phyloP scores from a whole-genome alignment of 1,140 invertebrate species.

The Spodoptera frugiperda region DNA sequence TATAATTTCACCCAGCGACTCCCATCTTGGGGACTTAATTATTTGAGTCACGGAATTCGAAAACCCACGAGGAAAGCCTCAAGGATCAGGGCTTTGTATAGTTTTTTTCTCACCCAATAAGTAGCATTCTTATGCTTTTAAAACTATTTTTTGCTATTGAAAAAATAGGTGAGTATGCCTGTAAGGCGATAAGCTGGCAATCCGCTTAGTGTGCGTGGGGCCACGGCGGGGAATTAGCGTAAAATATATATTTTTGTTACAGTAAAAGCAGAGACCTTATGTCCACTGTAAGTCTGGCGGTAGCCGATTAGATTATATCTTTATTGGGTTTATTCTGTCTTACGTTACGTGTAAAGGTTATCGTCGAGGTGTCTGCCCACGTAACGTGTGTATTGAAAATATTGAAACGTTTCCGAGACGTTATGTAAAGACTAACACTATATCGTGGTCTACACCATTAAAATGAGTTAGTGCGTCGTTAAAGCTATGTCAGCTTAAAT shows the following conservation, averaged over 20 bases:
- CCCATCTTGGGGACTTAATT: conserved; percentile 78
- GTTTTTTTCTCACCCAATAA: conserved; percentile 72
- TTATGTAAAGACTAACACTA: conserved; percentile 13
- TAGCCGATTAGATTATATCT: conserved; percentile 17
- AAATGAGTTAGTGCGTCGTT: conserved; percentile 12
- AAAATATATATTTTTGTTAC: conserved; percentile 68
- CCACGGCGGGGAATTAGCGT: conserved; percentile 73
- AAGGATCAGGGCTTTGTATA: conserved; percentile 77
- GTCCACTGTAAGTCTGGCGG: conserved; percentile 21
- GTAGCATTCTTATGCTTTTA: conserved; percentile 70
- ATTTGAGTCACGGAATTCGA: conserved; percentile 85
- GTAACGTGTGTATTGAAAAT: conserved; percentile 6
- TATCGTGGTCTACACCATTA: conserved; percentile 8
- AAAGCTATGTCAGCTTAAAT: not conserved
- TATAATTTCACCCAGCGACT: conserved; percentile 81
- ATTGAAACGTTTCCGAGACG: not conserved
- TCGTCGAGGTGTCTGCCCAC: not conserved
- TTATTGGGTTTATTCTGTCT: conserved; percentile 31
- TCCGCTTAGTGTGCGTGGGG: conserved; percentile 80
- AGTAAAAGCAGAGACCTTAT: conserved; percentile 21
- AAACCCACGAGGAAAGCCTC: conserved; percentile 75
- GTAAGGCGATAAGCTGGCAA: conserved; percentile 80
- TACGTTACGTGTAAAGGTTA: conserved; percentile 22
- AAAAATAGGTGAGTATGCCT: conserved; percentile 77
- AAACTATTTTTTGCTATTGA: conserved; percentile 77